Conservation (phyloP, 1,140 invertebrate genomes). For the Musca vetustissima region DNA sequence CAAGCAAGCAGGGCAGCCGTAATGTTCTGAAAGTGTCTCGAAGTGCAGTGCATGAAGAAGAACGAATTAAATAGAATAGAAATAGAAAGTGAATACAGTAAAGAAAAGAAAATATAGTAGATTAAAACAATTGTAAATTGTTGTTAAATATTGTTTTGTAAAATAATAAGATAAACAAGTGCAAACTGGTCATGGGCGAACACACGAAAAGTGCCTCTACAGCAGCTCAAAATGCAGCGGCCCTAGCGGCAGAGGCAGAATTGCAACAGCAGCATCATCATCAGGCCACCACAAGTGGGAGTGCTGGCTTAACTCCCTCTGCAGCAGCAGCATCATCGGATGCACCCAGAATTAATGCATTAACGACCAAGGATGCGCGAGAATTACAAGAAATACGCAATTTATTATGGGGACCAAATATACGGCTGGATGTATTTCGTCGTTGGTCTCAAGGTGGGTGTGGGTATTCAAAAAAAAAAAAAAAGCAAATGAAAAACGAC, state of each 20-base stretch:
- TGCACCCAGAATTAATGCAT: not conserved
- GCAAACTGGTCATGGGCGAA: slow-evolving; percentile 20
- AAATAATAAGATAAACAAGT: not conserved
- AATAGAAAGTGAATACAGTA: not conserved
- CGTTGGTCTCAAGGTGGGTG: slow-evolving; percentile 83
- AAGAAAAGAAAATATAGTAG: not conserved
- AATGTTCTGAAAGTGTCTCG: no score
- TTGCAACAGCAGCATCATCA: slow-evolving; percentile 2
- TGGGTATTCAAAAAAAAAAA: slow-evolving; percentile 26
- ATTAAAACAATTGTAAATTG: not conserved
- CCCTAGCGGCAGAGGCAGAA: not conserved
- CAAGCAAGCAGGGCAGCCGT: no score
- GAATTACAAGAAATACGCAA: slow-evolving; percentile 70
- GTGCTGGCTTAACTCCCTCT: slow-evolving; percentile 17
- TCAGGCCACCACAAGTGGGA: slow-evolving; percentile 12
- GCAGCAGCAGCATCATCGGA: slow-evolving; percentile 7
- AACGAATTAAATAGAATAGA: not conserved
- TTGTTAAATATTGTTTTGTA: not conserved
- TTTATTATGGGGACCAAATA: slow-evolving; percentile 77
- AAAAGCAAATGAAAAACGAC: slow-evolving; percentile 6
- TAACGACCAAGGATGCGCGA: slow-evolving; percentile 29
- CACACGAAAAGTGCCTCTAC: slow-evolving; percentile 25
- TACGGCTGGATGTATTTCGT: slow-evolving; percentile 83
- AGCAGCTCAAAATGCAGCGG: slow-evolving; percentile 1
- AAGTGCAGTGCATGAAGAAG: not conserved